Evolutionary conservation across 2,797 vertebrate genomes (phyloP).

Genomic region (Chiloscyllium punctatum): DNA sequence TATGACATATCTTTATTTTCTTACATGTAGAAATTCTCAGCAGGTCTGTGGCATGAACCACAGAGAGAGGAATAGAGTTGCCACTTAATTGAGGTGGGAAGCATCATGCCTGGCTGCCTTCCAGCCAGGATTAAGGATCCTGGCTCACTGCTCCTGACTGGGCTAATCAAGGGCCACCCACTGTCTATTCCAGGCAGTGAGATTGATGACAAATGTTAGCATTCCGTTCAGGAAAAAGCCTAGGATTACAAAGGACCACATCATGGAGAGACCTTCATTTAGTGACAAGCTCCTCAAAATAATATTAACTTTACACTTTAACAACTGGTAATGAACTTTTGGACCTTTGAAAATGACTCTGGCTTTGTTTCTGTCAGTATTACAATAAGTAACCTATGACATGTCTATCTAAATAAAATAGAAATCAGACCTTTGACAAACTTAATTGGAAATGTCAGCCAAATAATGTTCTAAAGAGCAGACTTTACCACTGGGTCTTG

Average conservation of each 20-base stretch:
- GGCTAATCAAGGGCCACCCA: no score
- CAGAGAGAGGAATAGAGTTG: not conserved
- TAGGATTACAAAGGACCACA: not conserved
- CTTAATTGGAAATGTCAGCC: not conserved
- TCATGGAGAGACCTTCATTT: not conserved
- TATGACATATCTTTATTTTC: not conserved
- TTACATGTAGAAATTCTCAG: not conserved
- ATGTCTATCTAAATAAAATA: not conserved
- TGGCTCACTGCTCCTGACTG: no score
- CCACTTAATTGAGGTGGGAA: not conserved
- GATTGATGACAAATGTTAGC: no score
- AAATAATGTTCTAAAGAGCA: conserved; percentile 7
- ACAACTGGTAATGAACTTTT: not conserved
- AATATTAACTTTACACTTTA: not conserved
- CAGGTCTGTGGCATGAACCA: not conserved
- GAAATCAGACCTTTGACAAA: not conserved
- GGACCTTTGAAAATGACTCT: not conserved
- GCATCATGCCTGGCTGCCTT: no score
- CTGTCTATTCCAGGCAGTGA: no score
- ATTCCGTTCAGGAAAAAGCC: not conserved
- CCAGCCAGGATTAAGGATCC: no score
- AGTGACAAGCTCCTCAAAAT: not conserved
- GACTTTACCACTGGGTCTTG: not conserved
- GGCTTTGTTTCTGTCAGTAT: not conserved
- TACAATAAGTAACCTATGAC: not conserved